Conservation (phyloP, 2,797 vertebrate species). For the Eurystomus glaucurus region DNA sequence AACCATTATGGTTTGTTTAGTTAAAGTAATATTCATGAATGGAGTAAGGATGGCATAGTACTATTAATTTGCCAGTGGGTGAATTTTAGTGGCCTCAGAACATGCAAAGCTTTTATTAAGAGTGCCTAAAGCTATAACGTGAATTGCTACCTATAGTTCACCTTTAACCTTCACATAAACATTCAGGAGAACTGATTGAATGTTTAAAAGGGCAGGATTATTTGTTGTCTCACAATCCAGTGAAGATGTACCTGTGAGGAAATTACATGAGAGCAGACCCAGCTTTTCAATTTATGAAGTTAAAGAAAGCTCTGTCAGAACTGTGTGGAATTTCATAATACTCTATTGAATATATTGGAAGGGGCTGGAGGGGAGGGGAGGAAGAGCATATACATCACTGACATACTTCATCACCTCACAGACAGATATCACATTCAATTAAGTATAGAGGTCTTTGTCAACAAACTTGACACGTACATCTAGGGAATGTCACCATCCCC, state of each 20-base stretch:
- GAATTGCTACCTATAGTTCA: not conserved
- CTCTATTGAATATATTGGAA: conserved; percentile 7
- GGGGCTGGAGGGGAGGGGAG: not conserved
- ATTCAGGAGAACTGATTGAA: not conserved
- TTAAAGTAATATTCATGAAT: not conserved
- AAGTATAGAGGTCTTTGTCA: conserved; percentile 77
- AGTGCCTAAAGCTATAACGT: not conserved
- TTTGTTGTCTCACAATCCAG: not conserved
- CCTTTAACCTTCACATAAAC: not conserved
- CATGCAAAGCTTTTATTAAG: not conserved
- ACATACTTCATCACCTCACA: conserved; percentile 68
- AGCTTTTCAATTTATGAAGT: conserved; percentile 49
- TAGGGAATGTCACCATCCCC: conserved; percentile 72
- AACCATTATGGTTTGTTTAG: not conserved
- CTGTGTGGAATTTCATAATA: conserved; percentile 34
- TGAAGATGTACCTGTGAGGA: not conserved
- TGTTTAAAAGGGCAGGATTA: not conserved
- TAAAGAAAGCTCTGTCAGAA: conserved; percentile 57
- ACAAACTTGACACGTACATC: conserved; percentile 75
- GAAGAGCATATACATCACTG: conserved; percentile 57
- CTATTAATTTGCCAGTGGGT: not conserved
- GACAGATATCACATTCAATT: conserved; percentile 79
- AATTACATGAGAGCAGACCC: not conserved
- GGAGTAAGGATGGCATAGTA: not conserved
- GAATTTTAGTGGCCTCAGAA: not conserved